These are phyloP conservation scores for Cairina moschata DNA, from an alignment of 2,113 vertebrate species.

Conservation along the genomic window DNA sequence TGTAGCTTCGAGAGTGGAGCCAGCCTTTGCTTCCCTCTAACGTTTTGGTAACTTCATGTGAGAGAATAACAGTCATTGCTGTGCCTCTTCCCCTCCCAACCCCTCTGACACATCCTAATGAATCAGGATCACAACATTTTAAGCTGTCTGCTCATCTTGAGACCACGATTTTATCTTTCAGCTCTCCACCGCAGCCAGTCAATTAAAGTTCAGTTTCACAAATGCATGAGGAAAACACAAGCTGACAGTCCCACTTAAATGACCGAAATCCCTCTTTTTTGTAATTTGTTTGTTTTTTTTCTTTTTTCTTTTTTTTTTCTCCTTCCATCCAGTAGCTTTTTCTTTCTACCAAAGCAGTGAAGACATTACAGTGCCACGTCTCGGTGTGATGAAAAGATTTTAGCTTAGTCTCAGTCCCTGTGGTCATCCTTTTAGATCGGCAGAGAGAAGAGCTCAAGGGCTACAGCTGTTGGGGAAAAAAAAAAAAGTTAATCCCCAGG, in stretches of 20 bases:
- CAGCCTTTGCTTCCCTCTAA: rapidly evolving
- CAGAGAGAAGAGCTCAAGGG: not conserved
- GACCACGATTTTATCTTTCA: not conserved
- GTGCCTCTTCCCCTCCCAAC: not conserved
- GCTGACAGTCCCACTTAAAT: constrained; percentile 23
- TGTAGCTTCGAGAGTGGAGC: rapidly evolving
- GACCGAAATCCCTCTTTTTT: not conserved
- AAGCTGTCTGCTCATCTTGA: not conserved
- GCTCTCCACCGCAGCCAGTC: not conserved
- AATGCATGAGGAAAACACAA: not conserved
- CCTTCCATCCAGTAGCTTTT: not conserved
- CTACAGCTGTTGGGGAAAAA: not conserved
- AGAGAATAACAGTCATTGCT: not conserved
- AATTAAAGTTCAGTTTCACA: constrained; percentile 43
- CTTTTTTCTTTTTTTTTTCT: not conserved
- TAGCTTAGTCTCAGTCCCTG: not conserved
- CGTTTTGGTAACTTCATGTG: not conserved
- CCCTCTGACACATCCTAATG: constrained; percentile 19
- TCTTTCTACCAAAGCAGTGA: not conserved
- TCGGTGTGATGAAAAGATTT: not conserved
- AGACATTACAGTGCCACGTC: not conserved
- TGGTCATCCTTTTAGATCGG: not conserved
- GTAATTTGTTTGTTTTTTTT: not conserved
- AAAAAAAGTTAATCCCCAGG: not conserved
- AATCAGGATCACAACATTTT: not conserved